Evolutionary conservation across 2,113 vertebrate genomes (phyloP), one percentile per base, ranked within the genome.

Genomic region (Syrmaticus mikado): DNA sequence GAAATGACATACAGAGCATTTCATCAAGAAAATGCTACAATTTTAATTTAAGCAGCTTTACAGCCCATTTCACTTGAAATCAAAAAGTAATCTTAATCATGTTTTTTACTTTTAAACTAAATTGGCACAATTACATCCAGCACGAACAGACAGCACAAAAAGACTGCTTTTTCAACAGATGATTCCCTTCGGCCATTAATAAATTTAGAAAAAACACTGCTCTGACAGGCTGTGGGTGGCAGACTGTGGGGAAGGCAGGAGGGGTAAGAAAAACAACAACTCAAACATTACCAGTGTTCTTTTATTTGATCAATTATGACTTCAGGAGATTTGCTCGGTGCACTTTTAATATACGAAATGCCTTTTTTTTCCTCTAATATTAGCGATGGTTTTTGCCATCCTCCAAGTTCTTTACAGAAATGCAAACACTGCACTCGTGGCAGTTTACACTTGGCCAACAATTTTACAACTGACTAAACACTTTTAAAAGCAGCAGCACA

Each of bases 21-120:
- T 9, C 89, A 28, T 82, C 82, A 65, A 67, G 87, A 96, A 94
- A 92, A 89, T 11, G 75, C 84, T 32, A 75, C 75, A 76, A 84
- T 95, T 96, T 96, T 96, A 80, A 97, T 94, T 90, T 93, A 87
- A 92, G 85, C 85, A 84, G 94, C 91, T 94, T 95, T 89, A 93
- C 90, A 64, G 79, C 82, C 79, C 36, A 30, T 95, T 97, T 96
- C 95, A 94, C 93, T 90, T 88, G 73, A 94, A 97, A 93, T 93
- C 85, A 95, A 95, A 95, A 96, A 85, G 89, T 94, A 93, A 96
- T 94, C 93, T 95, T 95, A 92, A 95, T 94, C 90, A 79, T 84
- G 76, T 92, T 94, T 96, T 96, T 97, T 92, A 90, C 93, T 96
- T 97, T 94, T 94, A 64, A 95, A 92, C 85, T 96, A 94, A 94